Conservation (phyloP, 2,888 invertebrate genomes). For the Leucozona laternaria region DNA sequence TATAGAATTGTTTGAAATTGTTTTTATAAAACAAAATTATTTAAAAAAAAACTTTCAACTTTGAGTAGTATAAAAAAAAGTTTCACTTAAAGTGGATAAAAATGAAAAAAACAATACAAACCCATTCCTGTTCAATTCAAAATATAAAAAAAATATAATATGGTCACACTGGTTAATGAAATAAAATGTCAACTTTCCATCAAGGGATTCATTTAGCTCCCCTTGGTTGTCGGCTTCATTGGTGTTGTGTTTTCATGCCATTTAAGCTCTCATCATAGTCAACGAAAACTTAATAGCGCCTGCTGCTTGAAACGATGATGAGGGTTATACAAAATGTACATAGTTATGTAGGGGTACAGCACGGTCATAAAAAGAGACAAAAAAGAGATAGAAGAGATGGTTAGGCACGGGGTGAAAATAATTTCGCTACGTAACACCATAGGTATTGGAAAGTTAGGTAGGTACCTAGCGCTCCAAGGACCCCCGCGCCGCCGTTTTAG, state of each 20-base stretch:
- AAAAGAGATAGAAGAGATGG: constrained; percentile 3
- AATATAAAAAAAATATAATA: neutral
- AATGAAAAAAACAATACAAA: no score
- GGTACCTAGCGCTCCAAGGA: constrained; percentile 28
- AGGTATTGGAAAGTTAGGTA: neutral
- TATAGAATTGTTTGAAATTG: no score
- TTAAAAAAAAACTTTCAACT: no score
- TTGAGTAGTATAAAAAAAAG: no score
- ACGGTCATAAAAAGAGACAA: constrained; percentile 14
- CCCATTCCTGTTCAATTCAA: no score
- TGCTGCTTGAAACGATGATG: constrained; percentile 47
- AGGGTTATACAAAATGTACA: constrained; percentile 11
- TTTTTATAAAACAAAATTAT: no score
- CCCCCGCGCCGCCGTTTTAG: constrained; percentile 32
- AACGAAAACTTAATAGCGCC: constrained; percentile 49
- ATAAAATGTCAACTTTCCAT: constrained; percentile 56
- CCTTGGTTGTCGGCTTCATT: constrained; percentile 41
- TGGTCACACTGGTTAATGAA: constrained; percentile 29
- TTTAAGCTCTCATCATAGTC: constrained; percentile 40
- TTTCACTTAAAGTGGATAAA: no score
- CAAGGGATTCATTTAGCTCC: constrained; percentile 18
- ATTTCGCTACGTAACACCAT: constrained; percentile 16
- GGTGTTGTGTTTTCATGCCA: constrained; percentile 48
- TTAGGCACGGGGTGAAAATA: constrained; percentile 18
- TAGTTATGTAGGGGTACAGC: constrained; percentile 1